These are phyloP conservation scores for Ageneiosus marmoratus DNA, from an alignment of 2,113 vertebrate species.

Conservation along the genomic window DNA sequence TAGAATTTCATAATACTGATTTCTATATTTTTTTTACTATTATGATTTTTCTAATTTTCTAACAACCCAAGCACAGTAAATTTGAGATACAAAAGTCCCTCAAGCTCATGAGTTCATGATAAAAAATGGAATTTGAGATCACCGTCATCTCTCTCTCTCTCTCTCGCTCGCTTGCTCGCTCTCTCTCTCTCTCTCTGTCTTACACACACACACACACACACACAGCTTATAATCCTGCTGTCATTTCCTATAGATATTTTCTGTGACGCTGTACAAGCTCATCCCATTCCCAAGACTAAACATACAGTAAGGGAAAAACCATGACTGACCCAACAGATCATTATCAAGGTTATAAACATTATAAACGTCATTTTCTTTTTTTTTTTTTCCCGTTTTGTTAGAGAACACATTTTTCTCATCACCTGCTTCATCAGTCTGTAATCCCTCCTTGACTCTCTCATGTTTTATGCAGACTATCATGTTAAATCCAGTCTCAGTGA, in stretches of 20 bases:
- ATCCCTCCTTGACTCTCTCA: slow-evolving; percentile 83
- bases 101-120: slow-evolving; percentile 30
- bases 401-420: slow-evolving; percentile 86
- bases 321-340: slow-evolving; percentile 77
- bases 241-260: slow-evolving; percentile 26
- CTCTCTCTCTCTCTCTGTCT: no score
- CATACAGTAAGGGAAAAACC: slow-evolving; percentile 76
- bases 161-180: no score
- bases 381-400: slow-evolving; percentile 68
- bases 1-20: slow-evolving; percentile 50
- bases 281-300: slow-evolving; percentile 62
- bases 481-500: slow-evolving; percentile 90
- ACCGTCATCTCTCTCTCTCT: not conserved
- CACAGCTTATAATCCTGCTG: slow-evolving; percentile 45
- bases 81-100: not conserved
- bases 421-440: slow-evolving; percentile 87
- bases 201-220: slow-evolving; percentile 7
- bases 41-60: slow-evolving; percentile 34
- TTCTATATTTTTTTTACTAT: slow-evolving; percentile 7
- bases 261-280: slow-evolving; percentile 43
- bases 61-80: slow-evolving; percentile 61
- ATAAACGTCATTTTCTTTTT: slow-evolving; percentile 28
- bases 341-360: slow-evolving; percentile 61
- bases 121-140: slow-evolving; percentile 6
- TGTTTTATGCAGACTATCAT: slow-evolving; percentile 90